These are phyloP conservation scores for Drosophila buzzatii DNA, from an alignment of 2,888 invertebrate genomes.

Conservation along the genomic window DNA sequence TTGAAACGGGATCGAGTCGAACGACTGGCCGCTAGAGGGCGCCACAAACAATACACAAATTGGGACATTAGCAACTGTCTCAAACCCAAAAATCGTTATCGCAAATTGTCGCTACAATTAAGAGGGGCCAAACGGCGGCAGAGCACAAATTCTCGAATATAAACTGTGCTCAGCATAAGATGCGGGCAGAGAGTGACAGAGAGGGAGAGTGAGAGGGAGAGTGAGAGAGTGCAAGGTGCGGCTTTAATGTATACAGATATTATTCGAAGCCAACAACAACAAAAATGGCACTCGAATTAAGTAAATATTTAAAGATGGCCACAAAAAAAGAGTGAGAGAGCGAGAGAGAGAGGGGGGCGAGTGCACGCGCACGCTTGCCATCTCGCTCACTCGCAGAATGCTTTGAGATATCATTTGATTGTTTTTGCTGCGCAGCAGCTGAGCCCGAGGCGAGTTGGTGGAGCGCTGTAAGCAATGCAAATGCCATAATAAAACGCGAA, in stretches of 20 bases:
- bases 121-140: slow-evolving; percentile 12
- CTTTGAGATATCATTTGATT: slow-evolving; percentile 22
- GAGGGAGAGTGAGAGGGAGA: too few species aligned
- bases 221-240: background rate
- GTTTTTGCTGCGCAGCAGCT: slow-evolving; percentile 9
- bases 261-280: slow-evolving; percentile 27
- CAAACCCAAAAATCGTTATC: slow-evolving; percentile 56
- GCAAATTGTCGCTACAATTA: slow-evolving; percentile 65
- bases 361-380: background rate
- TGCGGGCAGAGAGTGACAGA: background rate
- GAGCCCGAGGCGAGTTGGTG: background rate
- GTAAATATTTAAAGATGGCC: slow-evolving; percentile 42
- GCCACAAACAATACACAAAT: slow-evolving; percentile 64
- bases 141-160: slow-evolving; percentile 9
- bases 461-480: slow-evolving; percentile 36
- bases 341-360: background rate
- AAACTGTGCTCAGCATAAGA: slow-evolving; percentile 19
- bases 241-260: slow-evolving; percentile 30
- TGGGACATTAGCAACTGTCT: slow-evolving; percentile 56
- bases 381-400: slow-evolving; percentile 13
- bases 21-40: slow-evolving; percentile 51
- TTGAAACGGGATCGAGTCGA: background rate
- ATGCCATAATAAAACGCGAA: slow-evolving; percentile 38
- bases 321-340: background rate
- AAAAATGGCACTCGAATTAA: slow-evolving; percentile 45